A percentile compares a stretch with the other conserved stretches of the same genome.
Evolutionary conservation across 2,797 vertebrate genomes (phyloP).

Genomic region (Catharus ustulatus): DNA sequence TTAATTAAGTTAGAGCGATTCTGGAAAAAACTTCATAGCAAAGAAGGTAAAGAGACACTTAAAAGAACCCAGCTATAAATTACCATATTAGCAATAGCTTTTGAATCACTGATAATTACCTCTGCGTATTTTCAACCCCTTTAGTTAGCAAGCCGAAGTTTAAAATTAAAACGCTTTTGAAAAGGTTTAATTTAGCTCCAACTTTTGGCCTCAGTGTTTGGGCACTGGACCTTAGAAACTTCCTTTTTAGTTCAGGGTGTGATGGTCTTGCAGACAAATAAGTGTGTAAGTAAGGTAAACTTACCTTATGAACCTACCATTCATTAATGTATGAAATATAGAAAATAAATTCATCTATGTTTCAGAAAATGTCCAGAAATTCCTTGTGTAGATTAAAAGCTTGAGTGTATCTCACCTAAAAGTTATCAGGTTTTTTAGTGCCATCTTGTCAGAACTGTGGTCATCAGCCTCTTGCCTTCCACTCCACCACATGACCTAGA

Average conservation of each 20-base stretch:
- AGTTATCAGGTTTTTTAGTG: background rate
- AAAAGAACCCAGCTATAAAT: background rate
- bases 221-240: background rate
- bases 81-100: background rate
- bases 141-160: background rate
- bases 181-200: background rate
- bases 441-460: background rate
- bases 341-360: background rate
- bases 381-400: background rate
- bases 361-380: background rate
- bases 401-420: background rate
- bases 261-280: background rate
- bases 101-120: background rate
- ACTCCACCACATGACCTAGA: background rate
- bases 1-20: background rate
- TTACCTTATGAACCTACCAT: background rate
- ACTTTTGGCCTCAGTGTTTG: background rate
- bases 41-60: background rate
- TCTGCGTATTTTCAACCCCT: background rate
- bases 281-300: background rate
- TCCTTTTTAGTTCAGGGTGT: background rate
- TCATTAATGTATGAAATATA: background rate
- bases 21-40: conserved; percentile 22
- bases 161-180: background rate
- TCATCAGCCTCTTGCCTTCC: background rate